Base-by-base conservation (phyloP, 2,888 invertebrate genomes). In the Parthenolecanium corni region DNA sequence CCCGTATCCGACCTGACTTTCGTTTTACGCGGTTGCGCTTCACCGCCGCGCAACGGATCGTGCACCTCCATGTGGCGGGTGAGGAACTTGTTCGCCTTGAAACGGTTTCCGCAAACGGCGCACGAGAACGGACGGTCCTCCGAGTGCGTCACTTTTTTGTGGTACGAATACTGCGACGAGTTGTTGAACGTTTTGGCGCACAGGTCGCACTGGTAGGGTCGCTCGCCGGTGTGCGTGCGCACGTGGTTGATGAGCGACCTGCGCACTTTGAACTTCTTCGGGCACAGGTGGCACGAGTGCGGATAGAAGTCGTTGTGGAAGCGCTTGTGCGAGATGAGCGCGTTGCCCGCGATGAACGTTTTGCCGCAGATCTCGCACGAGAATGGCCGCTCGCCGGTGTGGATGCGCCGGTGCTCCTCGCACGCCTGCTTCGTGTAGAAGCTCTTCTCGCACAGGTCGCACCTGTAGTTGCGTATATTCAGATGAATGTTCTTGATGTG, bases 261-360 rank as follows among this genome's bases (percentile, higher is more conserved):
- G 68, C 69, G 51, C 67, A 49, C 69, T 1, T 80, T 73, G 70
- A 81, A 82, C 25, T 75, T 72, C 64, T 73, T 75, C 11, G 75
- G 76, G 69, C 80, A 80, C 46, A 73, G 71, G 11, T 73, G 72
- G 67, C 80, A 80, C 49, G 72, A 71, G 70, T 77, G 75, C 62
- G 76, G 75, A 65, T 76, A 75, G 31, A 72, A 71, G 12, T 73
- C 72, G 2, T 70, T 71, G 70, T 80, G 80, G 16, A 73, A 72
- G 68, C 79, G 74, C 65, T 76, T 77, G 69, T 83, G 83, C 58
- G 77, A 73, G 68, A 76, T 72, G 66, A 83, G 71, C 68, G 81
- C 82, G 69, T 72, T 79, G 6, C 67, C 65, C 36, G 66, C 65
- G 4, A 63, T 64, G 62, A 67, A 66, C 20, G 53, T 65, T 52